Conservation (phyloP, 2,113 vertebrate species). For the Bujurquina vittata region DNA sequence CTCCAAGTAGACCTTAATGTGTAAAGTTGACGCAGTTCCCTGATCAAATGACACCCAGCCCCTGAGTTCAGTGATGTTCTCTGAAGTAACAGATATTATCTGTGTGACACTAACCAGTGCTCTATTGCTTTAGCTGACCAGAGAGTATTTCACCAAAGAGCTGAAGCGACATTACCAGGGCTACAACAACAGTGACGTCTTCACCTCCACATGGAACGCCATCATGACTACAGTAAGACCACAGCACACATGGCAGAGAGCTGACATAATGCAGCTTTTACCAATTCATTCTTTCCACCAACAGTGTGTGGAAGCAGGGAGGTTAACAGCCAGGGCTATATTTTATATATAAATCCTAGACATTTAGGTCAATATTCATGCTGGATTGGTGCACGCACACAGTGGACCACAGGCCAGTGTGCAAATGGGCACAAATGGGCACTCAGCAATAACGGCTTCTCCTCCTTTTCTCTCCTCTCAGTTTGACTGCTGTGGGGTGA, state of each 20-base stretch:
- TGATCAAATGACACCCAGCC: neutral
- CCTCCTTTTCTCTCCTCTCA: slow-evolving; percentile 62
- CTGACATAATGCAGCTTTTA: slow-evolving; percentile 25
- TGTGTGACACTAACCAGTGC: slow-evolving; percentile 15
- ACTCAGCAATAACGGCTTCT: slow-evolving; percentile 40
- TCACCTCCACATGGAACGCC: slow-evolving; percentile 93
- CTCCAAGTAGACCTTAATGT: slow-evolving; percentile 8
- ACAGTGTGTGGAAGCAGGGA: slow-evolving; percentile 17
- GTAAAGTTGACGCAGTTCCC: neutral
- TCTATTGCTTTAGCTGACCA: slow-evolving; percentile 83
- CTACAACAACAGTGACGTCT: slow-evolving; percentile 88
- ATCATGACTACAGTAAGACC: slow-evolving; percentile 94
- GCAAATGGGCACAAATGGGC: slow-evolving; percentile 46
- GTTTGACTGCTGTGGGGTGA: slow-evolving; percentile 97
- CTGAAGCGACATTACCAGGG: slow-evolving; percentile 91
- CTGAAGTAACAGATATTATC: neutral
- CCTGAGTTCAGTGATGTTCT: neutral
- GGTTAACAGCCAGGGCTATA: slow-evolving; percentile 30
- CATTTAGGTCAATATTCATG: slow-evolving; percentile 71
- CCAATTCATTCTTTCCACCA: neutral
- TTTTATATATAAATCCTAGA: slow-evolving; percentile 53
- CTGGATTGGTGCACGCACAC: slow-evolving; percentile 34
- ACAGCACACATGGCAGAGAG: slow-evolving; percentile 32
- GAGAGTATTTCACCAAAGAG: slow-evolving; percentile 94
- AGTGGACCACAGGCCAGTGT: slow-evolving; percentile 48